Evolutionary conservation across 2,113 vertebrate species (phyloP), one percentile per base, ranked within the genome.

Genomic region (Etheostoma cragini): DNA sequence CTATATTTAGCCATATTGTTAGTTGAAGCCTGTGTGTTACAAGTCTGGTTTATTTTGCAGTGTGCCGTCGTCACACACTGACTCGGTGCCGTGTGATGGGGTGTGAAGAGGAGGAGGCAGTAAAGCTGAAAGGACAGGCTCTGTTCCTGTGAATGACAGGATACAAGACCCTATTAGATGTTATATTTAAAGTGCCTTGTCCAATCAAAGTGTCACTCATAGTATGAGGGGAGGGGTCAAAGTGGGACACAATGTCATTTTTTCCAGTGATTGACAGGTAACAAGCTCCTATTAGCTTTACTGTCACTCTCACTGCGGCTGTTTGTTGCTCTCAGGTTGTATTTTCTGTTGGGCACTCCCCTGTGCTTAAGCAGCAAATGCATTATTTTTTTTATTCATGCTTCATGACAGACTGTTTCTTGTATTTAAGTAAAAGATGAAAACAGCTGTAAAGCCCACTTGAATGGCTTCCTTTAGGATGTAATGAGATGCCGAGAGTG

Each of bases 401-500:
- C 76, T 73, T 65, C 22, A 13, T 54, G 60, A 84, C 76, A 57
- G 57, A 78, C 81, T 74, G 64, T 81, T 77, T 69, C 66, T 81
- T 73, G 78, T 66, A 52, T 47, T 63, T 16, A 42, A 0, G 35
- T 42, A 47, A 54, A 80, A 79, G 77, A 49, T 68, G 80, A 50
- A 78, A 87, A 79, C 74, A 82, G 88, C 88, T 80, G 88, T 81
- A 65, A 89, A 84, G 63, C 84, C 87, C 87, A 83, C 81, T 87
- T 90, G 91, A 94, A 94, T 91, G 90, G 87, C 56, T 89, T 91
- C 86, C 86, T 94, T 86, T 92, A 82, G 89, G 92, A 87, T 88
- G 86, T 92, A 93, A 93, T 91, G 91, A 93, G 90, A 93, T 93
- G 88, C 90, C 87, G 72, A 90, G 91, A 72, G 88, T 81, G 85